Evolutionary conservation across 2,113 vertebrate species (phyloP), one percentile per base, ranked within the genome.

Genomic region (Pseudorhombus dupliciocellatus): DNA sequence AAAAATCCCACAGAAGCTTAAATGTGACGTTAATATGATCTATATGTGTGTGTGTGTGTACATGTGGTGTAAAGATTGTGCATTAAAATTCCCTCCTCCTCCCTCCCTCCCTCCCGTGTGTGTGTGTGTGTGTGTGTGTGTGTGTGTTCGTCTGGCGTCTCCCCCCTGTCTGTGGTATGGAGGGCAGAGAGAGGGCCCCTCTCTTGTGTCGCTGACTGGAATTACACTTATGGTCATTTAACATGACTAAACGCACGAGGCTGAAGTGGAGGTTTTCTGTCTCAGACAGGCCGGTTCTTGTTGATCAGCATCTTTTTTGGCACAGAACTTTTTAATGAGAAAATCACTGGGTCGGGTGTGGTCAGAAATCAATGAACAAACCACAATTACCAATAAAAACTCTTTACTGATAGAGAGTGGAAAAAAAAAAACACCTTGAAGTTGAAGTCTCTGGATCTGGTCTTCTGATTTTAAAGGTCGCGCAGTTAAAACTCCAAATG

Each of bases 161-260:
- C 75, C 79, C 76, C 70, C 1, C 83, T 72, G 85, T 90, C 90
- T 90, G 88, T 81, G 88, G 85, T 89, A 84, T 89, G 87, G 87
- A 83, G 80, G 82, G 74, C 69, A 77, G 77, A 66, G 78, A 56
- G 73, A 40, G 85, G 81, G 84, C 79, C 83, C 77, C 84, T 89
- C 83, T 87, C 87, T 72, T 62, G 68, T 83, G 87, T 85, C 69
- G 22, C 80, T 73, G 80, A 77, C 88, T 91, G 88, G 86, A 90
- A 88, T 88, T 87, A 85, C 84, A 86, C 87, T 77, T 88, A 89
- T 73, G 73, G 84, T 78, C 77, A 84, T 84, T 86, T 75, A 90
- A 87, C 80, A 82, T 73, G 81, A 78, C 79, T 70, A n/a, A 83
- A 85, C 1, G 48, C 77, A 86, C n/a, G 48, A 79, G 50, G 74